phyloP scores from a whole-genome alignment of 2,797 vertebrate species.

The Oceanodroma leucorhoa region DNA sequence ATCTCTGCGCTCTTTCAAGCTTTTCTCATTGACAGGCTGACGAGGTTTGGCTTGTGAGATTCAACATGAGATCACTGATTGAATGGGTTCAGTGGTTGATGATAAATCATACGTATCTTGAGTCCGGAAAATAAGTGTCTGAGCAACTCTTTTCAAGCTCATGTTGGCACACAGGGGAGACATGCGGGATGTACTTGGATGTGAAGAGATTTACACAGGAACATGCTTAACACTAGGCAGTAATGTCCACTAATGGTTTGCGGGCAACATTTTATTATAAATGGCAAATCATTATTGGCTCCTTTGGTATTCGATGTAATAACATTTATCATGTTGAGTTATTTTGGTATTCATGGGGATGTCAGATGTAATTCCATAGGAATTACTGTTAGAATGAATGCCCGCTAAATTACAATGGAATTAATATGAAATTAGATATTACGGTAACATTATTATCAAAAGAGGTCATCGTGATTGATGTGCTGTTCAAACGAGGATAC shows the following conservation, averaged over 20 bases:
- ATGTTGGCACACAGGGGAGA: not conserved
- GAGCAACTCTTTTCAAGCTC: not conserved
- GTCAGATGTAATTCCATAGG: constrained; percentile 65
- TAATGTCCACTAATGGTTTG: constrained; percentile 41
- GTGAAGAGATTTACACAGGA: constrained; percentile 13
- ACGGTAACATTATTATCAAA: constrained; percentile 72
- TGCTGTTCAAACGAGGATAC: constrained; percentile 65
- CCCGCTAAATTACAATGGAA: constrained; percentile 71
- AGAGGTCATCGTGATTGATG: constrained; percentile 72
- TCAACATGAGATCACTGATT: not conserved
- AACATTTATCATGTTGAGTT: constrained; percentile 58
- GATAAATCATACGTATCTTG: not conserved
- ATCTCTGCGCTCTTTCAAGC: not conserved
- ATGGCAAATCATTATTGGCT: constrained; percentile 53
- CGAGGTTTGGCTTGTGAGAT: not conserved
- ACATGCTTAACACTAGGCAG: not conserved
- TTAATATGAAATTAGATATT: constrained; percentile 78
- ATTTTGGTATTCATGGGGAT: constrained; percentile 62
- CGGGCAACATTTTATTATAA: constrained; percentile 43
- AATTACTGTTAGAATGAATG: constrained; percentile 70
- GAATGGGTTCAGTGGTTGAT: not conserved
- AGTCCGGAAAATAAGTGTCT: not conserved
- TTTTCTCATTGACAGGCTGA: not conserved
- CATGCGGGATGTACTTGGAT: not conserved
- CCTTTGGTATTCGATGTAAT: constrained; percentile 37